phyloP scores from a whole-genome alignment of 2,888 invertebrate species.

The Andrena marginata region DNA sequence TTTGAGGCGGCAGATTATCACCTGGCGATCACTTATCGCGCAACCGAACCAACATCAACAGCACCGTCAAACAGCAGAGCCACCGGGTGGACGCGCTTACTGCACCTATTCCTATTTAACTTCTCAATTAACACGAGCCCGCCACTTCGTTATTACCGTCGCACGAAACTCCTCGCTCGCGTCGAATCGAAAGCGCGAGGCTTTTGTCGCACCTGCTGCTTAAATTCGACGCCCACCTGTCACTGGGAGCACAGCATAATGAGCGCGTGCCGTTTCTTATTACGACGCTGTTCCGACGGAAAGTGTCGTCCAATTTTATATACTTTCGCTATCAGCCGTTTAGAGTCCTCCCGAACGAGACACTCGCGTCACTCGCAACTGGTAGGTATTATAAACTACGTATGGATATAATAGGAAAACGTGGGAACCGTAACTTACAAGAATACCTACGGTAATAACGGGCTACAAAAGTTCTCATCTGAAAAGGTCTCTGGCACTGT shows the following conservation, averaged over 20 bases:
- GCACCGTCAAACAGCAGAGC: conserved; percentile 70
- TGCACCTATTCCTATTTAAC: conserved; percentile 81
- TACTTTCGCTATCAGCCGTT: neutral
- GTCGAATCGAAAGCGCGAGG: conserved; percentile 66
- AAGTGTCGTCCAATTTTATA: neutral
- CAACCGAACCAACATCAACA: conserved; percentile 75
- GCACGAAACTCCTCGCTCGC: conserved; percentile 58
- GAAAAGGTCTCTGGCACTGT: too few relatives aligned
- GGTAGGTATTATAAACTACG: too few relatives aligned
- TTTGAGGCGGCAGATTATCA: conserved; percentile 74
- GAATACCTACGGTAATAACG: too few relatives aligned
- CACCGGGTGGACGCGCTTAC: conserved; percentile 69
- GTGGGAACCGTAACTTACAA: too few relatives aligned
- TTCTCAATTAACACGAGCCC: conserved; percentile 80
- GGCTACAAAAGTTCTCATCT: too few relatives aligned
- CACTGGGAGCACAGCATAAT: conserved; percentile 42
- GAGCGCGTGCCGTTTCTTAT: conserved; percentile 54
- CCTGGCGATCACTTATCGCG: conserved; percentile 77
- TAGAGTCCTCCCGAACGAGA: too few relatives aligned
- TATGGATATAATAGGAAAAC: too few relatives aligned
- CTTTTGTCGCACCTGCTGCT: conserved; percentile 62
- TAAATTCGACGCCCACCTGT: conserved; percentile 59
- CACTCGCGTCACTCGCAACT: too few relatives aligned
- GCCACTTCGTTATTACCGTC: conserved; percentile 78
- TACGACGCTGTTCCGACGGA: neutral